These are phyloP conservation scores for Portunus trituberculatus DNA, from an alignment of 1,140 invertebrate species.

Conservation along the genomic window DNA sequence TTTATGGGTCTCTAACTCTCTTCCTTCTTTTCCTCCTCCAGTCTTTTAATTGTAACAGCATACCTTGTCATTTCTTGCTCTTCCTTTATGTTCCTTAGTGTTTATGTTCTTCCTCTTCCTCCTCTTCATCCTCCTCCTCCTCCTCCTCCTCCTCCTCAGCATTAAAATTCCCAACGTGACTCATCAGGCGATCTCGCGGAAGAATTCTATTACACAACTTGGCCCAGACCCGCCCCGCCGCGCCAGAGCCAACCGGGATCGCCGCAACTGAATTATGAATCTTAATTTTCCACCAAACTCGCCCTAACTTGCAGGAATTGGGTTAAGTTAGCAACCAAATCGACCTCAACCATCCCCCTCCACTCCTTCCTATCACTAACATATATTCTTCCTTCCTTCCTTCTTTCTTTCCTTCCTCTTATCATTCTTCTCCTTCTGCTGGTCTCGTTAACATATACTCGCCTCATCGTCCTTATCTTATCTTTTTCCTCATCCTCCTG, in stretches of 20 bases:
- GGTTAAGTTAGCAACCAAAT: constrained; percentile 1
- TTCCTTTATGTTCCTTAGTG: neutral
- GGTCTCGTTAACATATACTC: too few relatives aligned
- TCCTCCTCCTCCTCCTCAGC: neutral
- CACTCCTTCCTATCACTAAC: too few relatives aligned
- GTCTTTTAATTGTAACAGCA: too few relatives aligned
- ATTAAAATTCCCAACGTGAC: constrained; percentile 16
- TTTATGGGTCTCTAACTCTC: neutral
- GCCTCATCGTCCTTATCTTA: too few relatives aligned
- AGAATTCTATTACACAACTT: constrained; percentile 40
- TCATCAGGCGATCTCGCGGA: constrained; percentile 30
- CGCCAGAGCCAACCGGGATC: neutral
- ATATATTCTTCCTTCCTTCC: too few relatives aligned
- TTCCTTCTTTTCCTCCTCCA: neutral
- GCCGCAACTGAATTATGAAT: constrained; percentile 2
- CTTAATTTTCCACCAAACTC: constrained; percentile 53
- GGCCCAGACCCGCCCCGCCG: neutral
- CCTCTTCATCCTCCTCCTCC: neutral
- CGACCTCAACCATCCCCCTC: neutral
- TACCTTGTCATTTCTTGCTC: too few relatives aligned
- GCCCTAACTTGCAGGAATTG: neutral
- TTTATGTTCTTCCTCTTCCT: neutral
- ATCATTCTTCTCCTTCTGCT: too few relatives aligned
- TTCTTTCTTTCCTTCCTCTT: too few relatives aligned
- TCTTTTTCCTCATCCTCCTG: too few relatives aligned